A percentile compares a stretch with the other conserved stretches of the same genome.
Evolutionary conservation across 2,797 vertebrate genomes (phyloP).

Genomic region (Manis crassicaudata): DNA sequence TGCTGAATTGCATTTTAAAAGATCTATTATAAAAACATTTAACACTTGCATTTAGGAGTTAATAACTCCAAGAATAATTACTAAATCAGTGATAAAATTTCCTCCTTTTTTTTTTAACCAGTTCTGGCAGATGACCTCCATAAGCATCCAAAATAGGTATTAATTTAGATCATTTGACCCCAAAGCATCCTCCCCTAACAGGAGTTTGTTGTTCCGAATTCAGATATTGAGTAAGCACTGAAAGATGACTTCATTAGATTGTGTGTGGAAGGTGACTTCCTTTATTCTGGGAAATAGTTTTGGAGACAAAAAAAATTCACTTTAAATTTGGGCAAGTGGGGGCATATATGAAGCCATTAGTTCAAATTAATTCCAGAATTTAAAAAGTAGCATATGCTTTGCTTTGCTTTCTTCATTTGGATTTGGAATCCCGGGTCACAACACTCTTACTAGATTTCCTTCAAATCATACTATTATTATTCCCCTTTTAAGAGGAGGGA

Average conservation of each 20-base stretch:
- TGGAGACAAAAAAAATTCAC: background rate
- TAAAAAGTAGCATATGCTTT: background rate
- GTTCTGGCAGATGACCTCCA: background rate
- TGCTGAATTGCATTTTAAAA: constrained; percentile 44
- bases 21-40: background rate
- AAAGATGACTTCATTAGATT: constrained; percentile 3
- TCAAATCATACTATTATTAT: background rate
- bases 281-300: constrained; percentile 52
- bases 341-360: background rate
- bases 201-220: constrained; percentile 34
- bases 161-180: background rate
- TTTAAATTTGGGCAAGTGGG: background rate
- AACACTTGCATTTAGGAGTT: background rate
- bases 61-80: constrained; percentile 1
- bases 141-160: background rate
- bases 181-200: background rate
- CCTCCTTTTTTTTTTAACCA: background rate
- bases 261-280: background rate
- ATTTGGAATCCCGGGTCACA: background rate
- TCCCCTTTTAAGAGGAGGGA: constrained; percentile 45
- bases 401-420: constrained; percentile 24
- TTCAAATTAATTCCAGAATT: constrained; percentile 43
- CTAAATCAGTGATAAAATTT: background rate
- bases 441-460: background rate
- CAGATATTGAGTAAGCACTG: background rate